Conservation (phyloP, 1,140 invertebrate genomes). For the Neodiprion pinetum region DNA sequence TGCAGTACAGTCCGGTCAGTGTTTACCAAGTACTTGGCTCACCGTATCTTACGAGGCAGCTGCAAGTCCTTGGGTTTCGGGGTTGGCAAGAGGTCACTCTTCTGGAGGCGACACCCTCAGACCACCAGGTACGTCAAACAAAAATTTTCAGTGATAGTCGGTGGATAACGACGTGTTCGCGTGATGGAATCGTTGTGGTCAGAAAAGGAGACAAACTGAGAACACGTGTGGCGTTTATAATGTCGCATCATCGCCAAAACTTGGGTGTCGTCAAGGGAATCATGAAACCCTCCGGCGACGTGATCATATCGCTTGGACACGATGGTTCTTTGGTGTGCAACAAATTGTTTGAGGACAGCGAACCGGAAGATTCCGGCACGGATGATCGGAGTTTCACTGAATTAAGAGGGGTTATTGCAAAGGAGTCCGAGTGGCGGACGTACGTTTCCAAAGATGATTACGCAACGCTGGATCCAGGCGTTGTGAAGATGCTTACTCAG, state of each 20-base stretch:
- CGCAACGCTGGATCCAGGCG: conserved; percentile 24
- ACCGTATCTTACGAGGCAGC: conserved; percentile 40
- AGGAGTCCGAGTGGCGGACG: neutral
- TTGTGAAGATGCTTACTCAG: conserved; percentile 32
- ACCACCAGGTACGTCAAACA: conserved; percentile 41
- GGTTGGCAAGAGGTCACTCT: conserved; percentile 27
- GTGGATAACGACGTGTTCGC: conserved; percentile 41
- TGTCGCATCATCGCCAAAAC: conserved; percentile 45
- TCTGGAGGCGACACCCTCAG: conserved; percentile 16
- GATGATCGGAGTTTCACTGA: neutral
- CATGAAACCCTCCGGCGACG: conserved; percentile 30
- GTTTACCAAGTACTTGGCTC: conserved; percentile 33
- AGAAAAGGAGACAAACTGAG: conserved; percentile 25
- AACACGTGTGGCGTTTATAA: conserved; percentile 18
- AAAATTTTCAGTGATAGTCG: conserved; percentile 36
- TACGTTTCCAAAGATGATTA: conserved; percentile 32
- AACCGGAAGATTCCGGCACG: conserved; percentile 3
- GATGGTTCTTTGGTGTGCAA: conserved; percentile 47
- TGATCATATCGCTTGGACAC: conserved; percentile 40
- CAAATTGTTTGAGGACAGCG: conserved; percentile 16
- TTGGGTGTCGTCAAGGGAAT: conserved; percentile 42
- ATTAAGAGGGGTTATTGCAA: neutral
- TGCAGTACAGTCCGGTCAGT: conserved; percentile 33
- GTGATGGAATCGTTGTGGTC: conserved; percentile 44
- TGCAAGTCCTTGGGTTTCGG: conserved; percentile 36